These are phyloP conservation scores for Ptychadena robeensis DNA, from an alignment of 2,797 vertebrate genomes.

Conservation along the genomic window DNA sequence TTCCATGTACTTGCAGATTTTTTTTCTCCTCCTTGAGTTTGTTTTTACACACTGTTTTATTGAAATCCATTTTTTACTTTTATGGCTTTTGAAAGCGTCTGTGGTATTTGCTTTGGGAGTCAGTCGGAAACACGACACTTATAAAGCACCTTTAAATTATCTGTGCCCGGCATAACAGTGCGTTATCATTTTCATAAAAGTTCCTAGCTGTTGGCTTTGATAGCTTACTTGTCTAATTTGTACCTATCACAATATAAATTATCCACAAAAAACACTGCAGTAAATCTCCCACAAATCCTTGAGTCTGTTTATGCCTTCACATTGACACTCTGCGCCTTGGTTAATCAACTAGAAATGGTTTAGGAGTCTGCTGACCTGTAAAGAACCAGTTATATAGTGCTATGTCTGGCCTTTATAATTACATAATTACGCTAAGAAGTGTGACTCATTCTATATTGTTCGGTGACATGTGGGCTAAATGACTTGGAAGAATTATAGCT, in stretches of 20 bases:
- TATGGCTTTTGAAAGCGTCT: constrained; percentile 61
- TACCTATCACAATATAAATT: constrained; percentile 5
- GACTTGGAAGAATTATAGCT: background rate
- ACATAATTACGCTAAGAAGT: background rate
- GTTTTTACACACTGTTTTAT: constrained; percentile 69
- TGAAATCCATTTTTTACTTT: constrained; percentile 71
- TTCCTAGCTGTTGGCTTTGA: background rate
- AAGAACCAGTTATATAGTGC: background rate
- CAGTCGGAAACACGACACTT: constrained; percentile 55
- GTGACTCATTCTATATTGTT: background rate
- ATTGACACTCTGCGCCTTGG: background rate
- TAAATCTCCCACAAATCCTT: constrained; percentile 3
- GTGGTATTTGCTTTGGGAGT: constrained; percentile 63
- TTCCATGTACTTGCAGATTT: constrained; percentile 68
- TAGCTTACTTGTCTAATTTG: constrained; percentile 30
- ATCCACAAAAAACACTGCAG: background rate
- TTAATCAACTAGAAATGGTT: background rate
- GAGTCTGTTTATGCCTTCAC: background rate
- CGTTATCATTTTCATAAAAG: constrained; percentile 43
- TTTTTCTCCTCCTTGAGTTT: constrained; percentile 52
- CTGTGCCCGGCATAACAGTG: constrained; percentile 56
- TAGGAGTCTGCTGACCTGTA: background rate
- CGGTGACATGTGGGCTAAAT: background rate
- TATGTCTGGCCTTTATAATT: background rate
- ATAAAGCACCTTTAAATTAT: constrained; percentile 63